A percentile compares a stretch with the other conserved stretches of the same genome.
Evolutionary conservation across 1,140 invertebrate species (phyloP).

Genomic region (Trinorchestia longiramus): DNA sequence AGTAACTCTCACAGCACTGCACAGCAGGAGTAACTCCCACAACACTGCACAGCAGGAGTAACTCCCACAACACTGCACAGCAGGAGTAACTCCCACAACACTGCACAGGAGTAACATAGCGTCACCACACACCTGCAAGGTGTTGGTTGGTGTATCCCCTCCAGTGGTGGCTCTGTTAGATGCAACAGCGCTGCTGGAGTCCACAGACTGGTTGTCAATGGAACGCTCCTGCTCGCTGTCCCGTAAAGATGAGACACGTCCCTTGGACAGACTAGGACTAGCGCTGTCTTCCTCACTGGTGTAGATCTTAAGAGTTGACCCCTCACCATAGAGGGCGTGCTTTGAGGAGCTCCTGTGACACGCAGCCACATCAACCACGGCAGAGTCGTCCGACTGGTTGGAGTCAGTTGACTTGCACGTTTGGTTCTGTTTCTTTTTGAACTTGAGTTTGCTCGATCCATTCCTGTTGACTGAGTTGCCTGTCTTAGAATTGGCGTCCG

Average conservation of each 20-base stretch:
- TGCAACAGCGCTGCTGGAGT: slow-evolving; percentile 14
- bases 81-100: no score
- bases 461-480: not conserved
- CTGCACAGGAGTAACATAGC: no score
- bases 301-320: slow-evolving; percentile 25
- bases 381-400: slow-evolving; percentile 13
- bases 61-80: no score
- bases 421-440: slow-evolving; percentile 9
- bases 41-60: no score
- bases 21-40: no score
- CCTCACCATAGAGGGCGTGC: not conserved
- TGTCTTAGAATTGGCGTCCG: not conserved
- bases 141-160: not conserved
- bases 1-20: no score
- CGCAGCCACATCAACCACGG: not conserved
- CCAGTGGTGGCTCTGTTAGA: slow-evolving; percentile 36
- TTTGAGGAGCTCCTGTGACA: not conserved
- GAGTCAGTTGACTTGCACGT: slow-evolving; percentile 1
- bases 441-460: slow-evolving; percentile 15
- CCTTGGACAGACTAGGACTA: not conserved
- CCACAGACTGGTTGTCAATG: slow-evolving; percentile 12
- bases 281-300: slow-evolving; percentile 12
- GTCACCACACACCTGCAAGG: slow-evolving; percentile 1
- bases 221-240: not conserved
- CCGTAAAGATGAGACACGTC: not conserved